These are phyloP conservation scores for Mystacornis crossleyi DNA, from an alignment of 2,113 vertebrate species.

Conservation along the genomic window DNA sequence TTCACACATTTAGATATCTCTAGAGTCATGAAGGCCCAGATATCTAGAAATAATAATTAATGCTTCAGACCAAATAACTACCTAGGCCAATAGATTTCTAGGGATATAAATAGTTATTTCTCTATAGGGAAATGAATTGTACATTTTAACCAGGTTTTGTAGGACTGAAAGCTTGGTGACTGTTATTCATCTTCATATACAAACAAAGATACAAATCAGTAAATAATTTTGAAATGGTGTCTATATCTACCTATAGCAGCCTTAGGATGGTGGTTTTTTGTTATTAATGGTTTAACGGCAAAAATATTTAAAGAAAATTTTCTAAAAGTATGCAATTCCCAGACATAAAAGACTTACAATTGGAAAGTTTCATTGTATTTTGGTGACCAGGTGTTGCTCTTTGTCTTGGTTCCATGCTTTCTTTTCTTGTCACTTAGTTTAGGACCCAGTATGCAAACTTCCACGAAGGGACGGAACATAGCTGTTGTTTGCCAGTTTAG, in stretches of 20 bases:
- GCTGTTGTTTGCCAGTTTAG: conserved; percentile 93
- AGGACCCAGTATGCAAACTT: conserved; percentile 91
- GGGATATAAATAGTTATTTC: background rate
- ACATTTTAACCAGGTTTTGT: background rate
- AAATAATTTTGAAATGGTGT: background rate
- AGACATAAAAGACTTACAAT: conserved; percentile 84
- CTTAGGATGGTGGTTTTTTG: background rate
- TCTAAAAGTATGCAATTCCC: background rate
- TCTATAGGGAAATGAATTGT: background rate
- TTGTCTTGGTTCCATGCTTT: conserved; percentile 97
- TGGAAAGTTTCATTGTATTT: conserved; percentile 99
- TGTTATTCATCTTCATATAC: background rate
- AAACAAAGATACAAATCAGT: background rate
- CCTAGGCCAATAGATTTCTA: background rate
- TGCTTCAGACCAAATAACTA: background rate
- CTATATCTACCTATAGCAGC: accelerated
- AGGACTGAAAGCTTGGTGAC: background rate
- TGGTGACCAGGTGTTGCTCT: conserved; percentile 98
- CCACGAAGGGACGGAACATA: conserved; percentile 97
- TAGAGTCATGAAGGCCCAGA: background rate
- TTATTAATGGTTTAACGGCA: background rate
- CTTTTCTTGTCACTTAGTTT: conserved; percentile 93
- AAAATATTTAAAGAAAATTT: background rate
- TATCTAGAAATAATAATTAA: background rate
- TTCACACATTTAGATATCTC: background rate